Base-by-base conservation (phyloP, 2,888 invertebrate species). In the Tillus elongatus region DNA sequence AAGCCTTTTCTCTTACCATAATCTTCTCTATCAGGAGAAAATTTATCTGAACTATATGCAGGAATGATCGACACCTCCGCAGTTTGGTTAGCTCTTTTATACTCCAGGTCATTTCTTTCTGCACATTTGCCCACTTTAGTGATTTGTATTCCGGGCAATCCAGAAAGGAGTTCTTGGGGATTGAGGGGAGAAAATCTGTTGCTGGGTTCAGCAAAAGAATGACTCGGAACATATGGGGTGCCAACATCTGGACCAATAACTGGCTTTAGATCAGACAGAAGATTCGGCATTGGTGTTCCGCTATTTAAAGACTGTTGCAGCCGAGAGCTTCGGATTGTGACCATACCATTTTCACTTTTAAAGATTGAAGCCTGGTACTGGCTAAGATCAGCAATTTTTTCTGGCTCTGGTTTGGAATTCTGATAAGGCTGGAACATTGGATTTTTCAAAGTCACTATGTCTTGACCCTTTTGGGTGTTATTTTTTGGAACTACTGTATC, bases 311-410 rank as follows among this genome's bases (percentile, higher is more conserved):
- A 54, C 19, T 58, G 57, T 31, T 58, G 57, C 61, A 80, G 69
- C 0, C 78, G 58, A 0, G 86, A 86, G 62, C 85, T 86, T 8
- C 87, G 68, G 33, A 87, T 88, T 0, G 87, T 87, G 41, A 84
- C 87, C 85, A 87, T 87, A 6, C 85, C 85, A 52, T 79, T 77
- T 42, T 78, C 79, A 45, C 76, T 77, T 49, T 77, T 79, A 49
- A 79, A 78, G 43, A 79, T 79, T 2, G 79, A 74, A 2, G 77
- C 77, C 34, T 77, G 77, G 37, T 74, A 74, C 51, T 63, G 64
- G 13, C 50, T 44, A 10, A 51, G 43, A 3, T 44, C 42, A 3
- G 47, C 45, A 15, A 50, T 41, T 4, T 41, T 41, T 15, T 45
- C 36, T 13, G 49, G 41, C 35, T 54, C 52, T 11, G 66, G 0